These are phyloP conservation scores for Caenorhabditis latens DNA, from an alignment of 1,140 invertebrate species.

Conservation along the genomic window DNA sequence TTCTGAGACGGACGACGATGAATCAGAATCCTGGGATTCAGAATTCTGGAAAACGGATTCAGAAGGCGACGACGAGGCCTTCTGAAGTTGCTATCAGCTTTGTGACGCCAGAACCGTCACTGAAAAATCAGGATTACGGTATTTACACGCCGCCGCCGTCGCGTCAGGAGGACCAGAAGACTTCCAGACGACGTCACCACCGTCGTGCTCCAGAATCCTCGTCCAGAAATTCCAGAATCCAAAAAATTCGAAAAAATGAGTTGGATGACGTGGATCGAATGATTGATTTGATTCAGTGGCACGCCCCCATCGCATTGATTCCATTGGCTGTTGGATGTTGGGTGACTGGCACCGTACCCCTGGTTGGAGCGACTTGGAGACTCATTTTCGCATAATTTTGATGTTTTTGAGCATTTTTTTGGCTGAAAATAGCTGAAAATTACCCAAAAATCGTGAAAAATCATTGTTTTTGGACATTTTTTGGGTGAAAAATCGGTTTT, in stretches of 20 bases:
- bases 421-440: too few species aligned
- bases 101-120: conserved; percentile 16
- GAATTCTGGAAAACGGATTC: too few species aligned
- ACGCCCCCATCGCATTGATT: not conserved
- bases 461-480: not conserved
- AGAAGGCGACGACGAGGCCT: too few species aligned
- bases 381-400: not conserved
- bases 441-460: not conserved
- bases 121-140: not conserved
- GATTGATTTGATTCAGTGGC: not conserved
- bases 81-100: not conserved
- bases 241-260: not conserved
- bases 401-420: too few species aligned
- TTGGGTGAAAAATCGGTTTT: not conserved
- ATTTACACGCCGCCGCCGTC: conserved; percentile 9
- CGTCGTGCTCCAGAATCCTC: not conserved
- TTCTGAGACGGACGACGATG: conserved; percentile 13
- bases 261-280: not conserved
- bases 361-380: not conserved
- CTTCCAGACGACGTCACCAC: not conserved
- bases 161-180: not conserved
- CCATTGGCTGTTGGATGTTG: not conserved
- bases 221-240: not conserved
- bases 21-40: not conserved
- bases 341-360: not conserved